These are phyloP conservation scores for Melikaiella ostensackeni DNA, from an alignment of 2,888 invertebrate species.

Conservation along the genomic window DNA sequence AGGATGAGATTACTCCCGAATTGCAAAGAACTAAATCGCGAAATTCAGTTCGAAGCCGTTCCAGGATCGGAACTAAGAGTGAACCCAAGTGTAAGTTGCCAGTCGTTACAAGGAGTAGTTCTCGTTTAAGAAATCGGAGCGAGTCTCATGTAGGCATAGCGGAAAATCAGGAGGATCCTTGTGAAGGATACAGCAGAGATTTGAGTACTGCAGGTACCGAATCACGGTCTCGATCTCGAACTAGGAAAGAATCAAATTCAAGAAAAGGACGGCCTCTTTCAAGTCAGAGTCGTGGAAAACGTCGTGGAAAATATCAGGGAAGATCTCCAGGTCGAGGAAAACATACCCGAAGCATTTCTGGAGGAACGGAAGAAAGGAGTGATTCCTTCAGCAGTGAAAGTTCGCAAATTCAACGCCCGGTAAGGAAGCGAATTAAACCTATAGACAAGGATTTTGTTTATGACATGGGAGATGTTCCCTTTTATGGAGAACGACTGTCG, in stretches of 20 bases:
- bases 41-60: neutral
- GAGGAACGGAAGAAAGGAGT: neutral
- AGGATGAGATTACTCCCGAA: neutral
- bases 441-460: slow-evolving; percentile 86
- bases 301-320: neutral
- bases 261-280: neutral
- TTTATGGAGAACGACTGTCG: slow-evolving; percentile 49
- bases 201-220: neutral
- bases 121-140: slow-evolving; percentile 13
- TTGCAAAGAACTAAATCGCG: neutral
- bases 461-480: slow-evolving; percentile 79
- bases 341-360: neutral
- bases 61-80: neutral
- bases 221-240: slow-evolving; percentile 24
- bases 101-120: slow-evolving; percentile 1
- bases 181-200: neutral
- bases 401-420: slow-evolving; percentile 78
- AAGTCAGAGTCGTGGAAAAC: neutral
- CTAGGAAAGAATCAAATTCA: slow-evolving; percentile 14
- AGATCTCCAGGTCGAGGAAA: neutral
- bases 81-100: neutral
- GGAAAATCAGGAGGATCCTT: slow-evolving; percentile 28
- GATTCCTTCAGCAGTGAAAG: slow-evolving; percentile 25
- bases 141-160: neutral
- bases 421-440: slow-evolving; percentile 83